Base-by-base conservation (phyloP, 2,797 vertebrate species). In the Chaunax sp. region DNA sequence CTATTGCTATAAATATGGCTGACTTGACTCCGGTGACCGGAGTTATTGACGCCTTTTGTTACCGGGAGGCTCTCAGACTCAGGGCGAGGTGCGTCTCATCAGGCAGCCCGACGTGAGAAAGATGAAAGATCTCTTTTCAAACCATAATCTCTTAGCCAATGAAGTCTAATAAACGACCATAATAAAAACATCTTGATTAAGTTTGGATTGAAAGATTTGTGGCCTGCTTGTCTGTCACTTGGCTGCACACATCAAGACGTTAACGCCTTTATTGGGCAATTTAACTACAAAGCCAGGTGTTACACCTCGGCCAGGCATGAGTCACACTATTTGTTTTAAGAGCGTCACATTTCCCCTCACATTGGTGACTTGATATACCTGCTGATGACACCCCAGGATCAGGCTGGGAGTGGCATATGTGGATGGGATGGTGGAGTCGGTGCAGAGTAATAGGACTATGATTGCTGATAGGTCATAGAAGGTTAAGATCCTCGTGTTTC, bases 51-150 rank as follows among this genome's bases (percentile, higher is more conserved):
- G 86, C 84, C 91, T 92, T 92, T 92, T 92, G 90, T 92, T 89
- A 87, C 78, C 72, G 77, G 74, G 83, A 82, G 84, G 82, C 79
- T 77, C 81, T 77, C 81, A 55, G 60, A 62, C 69, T 53, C 79
- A 92, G 93, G 92, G 92, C 92, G 93, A 89, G 93, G 93, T 92
- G 87, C 82, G 81, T 35, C 74, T 77, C 81, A 19, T 38, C 63
- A 75, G 69, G 73, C 82, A 44, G 62, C 49, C 0, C 22, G 75
- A 52, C 70, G 75, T 33, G 44, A 66, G 38, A 65, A 14, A 13
- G 13, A 16, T 35, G 18, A 25, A 22, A 15, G 20, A 14, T 25
- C 13, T 10, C 2, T 22, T 23, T 25, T n/a, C n/a, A n/a, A n/a
- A n/a, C n/a, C n/a, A n/a, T n/a, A n/a, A n/a, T n/a, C n/a, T n/a